Conservation (phyloP, 2,888 invertebrate species). For the Trichopria drosophilae region DNA sequence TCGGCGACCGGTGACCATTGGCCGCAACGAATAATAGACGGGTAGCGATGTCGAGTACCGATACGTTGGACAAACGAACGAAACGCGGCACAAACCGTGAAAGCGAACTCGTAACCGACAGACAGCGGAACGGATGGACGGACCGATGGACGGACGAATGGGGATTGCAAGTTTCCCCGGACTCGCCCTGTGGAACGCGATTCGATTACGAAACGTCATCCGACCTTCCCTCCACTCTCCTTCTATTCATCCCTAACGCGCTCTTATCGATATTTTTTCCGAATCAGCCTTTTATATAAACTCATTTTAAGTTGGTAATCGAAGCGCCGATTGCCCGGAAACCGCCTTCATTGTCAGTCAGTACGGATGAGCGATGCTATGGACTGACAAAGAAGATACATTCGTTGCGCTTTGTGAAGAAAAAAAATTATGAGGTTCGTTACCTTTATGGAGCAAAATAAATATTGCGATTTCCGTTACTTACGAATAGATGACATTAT, state of each 20-base stretch:
- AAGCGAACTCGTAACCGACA: conserved; percentile 41
- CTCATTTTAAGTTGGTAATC: no score
- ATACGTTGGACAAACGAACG: conserved; percentile 52
- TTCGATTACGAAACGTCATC: conserved; percentile 53
- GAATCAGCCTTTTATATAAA: no score
- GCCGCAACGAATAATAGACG: conserved; percentile 53
- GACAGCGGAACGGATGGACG: conserved; percentile 39
- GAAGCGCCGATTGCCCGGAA: no score
- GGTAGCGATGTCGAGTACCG: conserved; percentile 50
- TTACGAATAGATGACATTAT: conserved; percentile 31
- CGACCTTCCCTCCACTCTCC: conserved; percentile 21
- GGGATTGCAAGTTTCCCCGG: conserved; percentile 39
- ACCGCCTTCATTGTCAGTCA: no score
- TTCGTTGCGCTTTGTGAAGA: no score
- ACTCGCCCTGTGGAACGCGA: conserved; percentile 39
- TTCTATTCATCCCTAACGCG: conserved; percentile 8
- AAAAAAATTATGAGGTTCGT: no score
- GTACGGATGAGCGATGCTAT: no score
- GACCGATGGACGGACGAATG: conserved; percentile 29
- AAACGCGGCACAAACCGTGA: conserved; percentile 47
- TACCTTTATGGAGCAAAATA: no score
- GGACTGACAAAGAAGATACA: no score
- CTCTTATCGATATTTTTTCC: conserved; percentile 5
- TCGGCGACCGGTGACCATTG: conserved; percentile 42
- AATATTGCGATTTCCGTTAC: no score